Conservation (phyloP, 2,797 vertebrate species). For the Aythya fuligula region DNA sequence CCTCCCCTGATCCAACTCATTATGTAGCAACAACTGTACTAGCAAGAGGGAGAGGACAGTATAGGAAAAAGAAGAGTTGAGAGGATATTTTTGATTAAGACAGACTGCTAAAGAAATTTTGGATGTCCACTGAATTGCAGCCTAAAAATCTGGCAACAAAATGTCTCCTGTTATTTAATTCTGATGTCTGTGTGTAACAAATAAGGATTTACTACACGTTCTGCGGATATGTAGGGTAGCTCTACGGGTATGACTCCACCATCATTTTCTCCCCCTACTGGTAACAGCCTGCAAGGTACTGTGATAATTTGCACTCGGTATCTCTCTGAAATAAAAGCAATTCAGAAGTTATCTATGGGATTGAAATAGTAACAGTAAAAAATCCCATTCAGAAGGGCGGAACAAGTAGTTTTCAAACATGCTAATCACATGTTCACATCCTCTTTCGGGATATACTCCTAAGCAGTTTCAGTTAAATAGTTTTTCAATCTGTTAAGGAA, state of each 20-base stretch:
- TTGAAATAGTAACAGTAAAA: not conserved
- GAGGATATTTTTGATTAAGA: not conserved
- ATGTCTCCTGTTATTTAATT: slow-evolving; percentile 5
- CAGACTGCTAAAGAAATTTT: not conserved
- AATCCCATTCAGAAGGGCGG: not conserved
- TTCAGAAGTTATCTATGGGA: not conserved
- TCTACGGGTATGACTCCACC: not conserved
- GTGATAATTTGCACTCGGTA: not conserved
- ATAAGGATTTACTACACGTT: not conserved
- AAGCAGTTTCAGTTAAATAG: not conserved
- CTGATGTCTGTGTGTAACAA: not conserved
- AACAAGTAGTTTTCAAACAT: not conserved
- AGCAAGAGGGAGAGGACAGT: not conserved
- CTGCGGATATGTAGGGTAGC: not conserved
- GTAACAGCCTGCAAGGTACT: not conserved
- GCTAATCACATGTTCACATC: not conserved
- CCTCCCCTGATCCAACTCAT: not conserved
- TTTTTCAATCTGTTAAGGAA: not conserved
- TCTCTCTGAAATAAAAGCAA: not conserved
- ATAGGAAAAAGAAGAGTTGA: not conserved
- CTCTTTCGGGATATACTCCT: not conserved
- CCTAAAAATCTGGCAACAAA: not conserved
- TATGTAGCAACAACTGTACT: not conserved
- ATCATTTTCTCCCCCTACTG: slow-evolving; percentile 44
- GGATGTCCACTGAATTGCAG: not conserved